phyloP scores from a whole-genome alignment of 2,797 vertebrate genomes.

The Furcifer pardalis region DNA sequence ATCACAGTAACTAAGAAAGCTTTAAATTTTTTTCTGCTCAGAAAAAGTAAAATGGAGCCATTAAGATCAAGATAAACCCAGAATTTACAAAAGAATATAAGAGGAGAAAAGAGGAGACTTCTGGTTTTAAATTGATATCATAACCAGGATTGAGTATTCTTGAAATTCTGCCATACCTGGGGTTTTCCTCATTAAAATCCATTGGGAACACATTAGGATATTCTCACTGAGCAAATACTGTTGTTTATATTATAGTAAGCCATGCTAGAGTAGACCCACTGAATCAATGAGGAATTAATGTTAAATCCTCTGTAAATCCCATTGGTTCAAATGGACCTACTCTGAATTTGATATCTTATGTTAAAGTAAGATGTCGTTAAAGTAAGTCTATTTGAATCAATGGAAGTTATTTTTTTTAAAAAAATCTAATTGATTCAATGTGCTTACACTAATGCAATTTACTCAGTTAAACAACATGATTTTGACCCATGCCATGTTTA shows the following conservation, averaged over 20 bases:
- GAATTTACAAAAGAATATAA: background rate
- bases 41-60: conserved; percentile 14
- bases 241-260: no score
- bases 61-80: conserved; percentile 25
- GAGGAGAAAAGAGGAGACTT: conserved; percentile 8
- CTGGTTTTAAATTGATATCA: conserved; percentile 3
- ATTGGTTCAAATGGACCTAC: no score
- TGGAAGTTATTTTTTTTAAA: no score
- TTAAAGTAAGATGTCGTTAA: no score
- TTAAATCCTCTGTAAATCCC: no score
- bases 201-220: background rate
- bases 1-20: background rate
- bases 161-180: background rate
- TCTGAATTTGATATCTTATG: no score
- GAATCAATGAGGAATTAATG: no score
- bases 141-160: background rate
- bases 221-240: background rate
- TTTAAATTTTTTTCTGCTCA: conserved; percentile 24
- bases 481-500: background rate
- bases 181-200: background rate
- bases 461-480: no score
- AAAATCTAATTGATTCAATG: no score
- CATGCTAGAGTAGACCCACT: no score
- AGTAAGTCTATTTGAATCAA: no score
- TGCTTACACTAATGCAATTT: no score